Base-by-base conservation (phyloP, 2,888 invertebrate species). In the Petrophora chlorosata region DNA sequence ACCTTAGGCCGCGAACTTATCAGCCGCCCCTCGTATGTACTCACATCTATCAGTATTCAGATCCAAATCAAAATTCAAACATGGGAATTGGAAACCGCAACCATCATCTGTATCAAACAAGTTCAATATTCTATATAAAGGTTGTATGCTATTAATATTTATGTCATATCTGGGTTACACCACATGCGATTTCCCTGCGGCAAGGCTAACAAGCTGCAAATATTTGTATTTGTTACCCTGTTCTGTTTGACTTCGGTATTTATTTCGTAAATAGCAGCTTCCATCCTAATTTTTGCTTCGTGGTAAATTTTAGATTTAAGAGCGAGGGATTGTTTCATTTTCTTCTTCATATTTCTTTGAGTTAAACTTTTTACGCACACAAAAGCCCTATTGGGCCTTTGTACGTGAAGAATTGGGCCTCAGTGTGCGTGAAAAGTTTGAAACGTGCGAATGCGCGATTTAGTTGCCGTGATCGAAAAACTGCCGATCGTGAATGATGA, bases 161-260 rank as follows among this genome's bases (percentile, higher is more conserved):
- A 16, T 32, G 32, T 30, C 8, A 23, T 25, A 32, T 16, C 16
- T 8, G 10, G 16, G 32, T 33, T 12, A 44, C 30, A 45, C 28
- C 38, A 22, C 26, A 34, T 34, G 17, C 26, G 48, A 40, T 46
- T 53, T 55, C 46, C 53, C 50, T 22, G 42, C 46, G 53, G 46
- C 48, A 19, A 5, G 12, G 41, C 51, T 60, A 58, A 60, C 60
- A 58, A 58, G 39, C 39, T 42, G 35, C 58, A 58, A 60, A 60
- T 53, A 60, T 60, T 60, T 60, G 53, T 46, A 36, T 36, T 26
- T 49, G 56, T 44, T 50, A 46, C 36, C 29, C 25, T 9, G n/a
- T 26, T 26, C 34, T 44, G 39, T 50, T 50, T 50, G n/a, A 25
- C 34, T 28, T 22, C 29, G 34, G 19, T 44, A 34, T 49, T 50